Percentiles rank a stretch among this genome's conserved stretches.
Evolutionary conservation across 2,113 vertebrate species (phyloP).

Genomic region (Chascanopsetta lugubris): DNA sequence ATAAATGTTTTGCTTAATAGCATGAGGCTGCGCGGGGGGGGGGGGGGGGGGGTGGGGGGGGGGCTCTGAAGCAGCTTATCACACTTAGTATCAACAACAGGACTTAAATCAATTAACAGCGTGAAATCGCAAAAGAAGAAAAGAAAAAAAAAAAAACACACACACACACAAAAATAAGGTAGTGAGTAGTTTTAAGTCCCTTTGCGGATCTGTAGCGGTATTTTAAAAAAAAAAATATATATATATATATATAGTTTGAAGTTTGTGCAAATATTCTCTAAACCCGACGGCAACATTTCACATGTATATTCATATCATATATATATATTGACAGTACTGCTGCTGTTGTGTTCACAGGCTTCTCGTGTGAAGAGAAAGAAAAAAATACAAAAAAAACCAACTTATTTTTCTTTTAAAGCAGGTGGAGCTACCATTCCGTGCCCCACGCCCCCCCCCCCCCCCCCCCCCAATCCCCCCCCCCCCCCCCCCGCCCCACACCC

Average conservation of each 20-base stretch:
- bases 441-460: too few relatives aligned
- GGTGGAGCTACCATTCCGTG: background rate
- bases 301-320: constrained; percentile 4
- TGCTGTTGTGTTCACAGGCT: constrained; percentile 12
- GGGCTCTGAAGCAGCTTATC: constrained; percentile 4
- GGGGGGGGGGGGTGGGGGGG: constrained; percentile 12
- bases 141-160: too few relatives aligned
- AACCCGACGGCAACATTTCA: constrained; percentile 29
- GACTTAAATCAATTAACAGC: constrained; percentile 8
- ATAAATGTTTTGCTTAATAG: constrained; percentile 33
- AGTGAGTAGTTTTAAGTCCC: constrained; percentile 24
- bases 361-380: constrained; percentile 8
- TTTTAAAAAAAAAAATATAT: background rate
- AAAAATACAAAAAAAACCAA: constrained; percentile 2
- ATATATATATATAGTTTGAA: too few relatives aligned
- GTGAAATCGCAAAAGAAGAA: constrained; percentile 18
- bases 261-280: constrained; percentile 48
- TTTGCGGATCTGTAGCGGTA: constrained; percentile 36
- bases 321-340: constrained; percentile 10
- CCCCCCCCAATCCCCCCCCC: too few relatives aligned
- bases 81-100: constrained; percentile 12
- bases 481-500: too few relatives aligned
- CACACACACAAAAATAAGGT: background rate
- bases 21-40: constrained; percentile 19
- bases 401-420: too few relatives aligned